These are phyloP conservation scores for Pantherophis alleghaniensis DNA, from an alignment of 2,797 vertebrate genomes.

Conservation along the genomic window DNA sequence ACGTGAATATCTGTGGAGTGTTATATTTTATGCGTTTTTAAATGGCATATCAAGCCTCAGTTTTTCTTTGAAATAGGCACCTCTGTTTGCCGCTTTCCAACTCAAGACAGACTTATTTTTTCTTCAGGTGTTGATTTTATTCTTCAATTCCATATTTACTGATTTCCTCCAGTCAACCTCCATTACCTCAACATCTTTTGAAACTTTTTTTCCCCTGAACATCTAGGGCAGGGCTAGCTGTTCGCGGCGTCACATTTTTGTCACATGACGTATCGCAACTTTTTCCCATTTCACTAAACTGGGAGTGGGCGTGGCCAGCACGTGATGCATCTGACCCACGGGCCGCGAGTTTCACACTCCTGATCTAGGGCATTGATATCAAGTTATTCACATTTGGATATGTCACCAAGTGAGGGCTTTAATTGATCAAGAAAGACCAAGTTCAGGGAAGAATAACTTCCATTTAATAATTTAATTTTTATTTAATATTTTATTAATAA, in stretches of 20 bases:
- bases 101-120: slow-evolving; percentile 14
- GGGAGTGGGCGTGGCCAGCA: too few relatives aligned
- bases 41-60: background rate
- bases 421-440: background rate
- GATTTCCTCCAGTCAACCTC: slow-evolving; percentile 3
- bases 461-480: background rate
- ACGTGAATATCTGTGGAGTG: slow-evolving; percentile 8
- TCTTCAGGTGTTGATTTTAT: slow-evolving; percentile 15
- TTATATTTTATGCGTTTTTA: slow-evolving; percentile 26
- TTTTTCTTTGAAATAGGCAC: background rate
- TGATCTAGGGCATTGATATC: background rate
- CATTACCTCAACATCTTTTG: background rate
- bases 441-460: background rate
- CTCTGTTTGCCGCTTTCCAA: slow-evolving; percentile 13
- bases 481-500: too few relatives aligned
- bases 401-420: slow-evolving; percentile 13
- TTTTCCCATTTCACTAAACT: too few relatives aligned
- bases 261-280: too few relatives aligned
- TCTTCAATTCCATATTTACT: slow-evolving; percentile 20
- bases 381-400: slow-evolving; percentile 18
- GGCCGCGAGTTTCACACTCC: too few relatives aligned
- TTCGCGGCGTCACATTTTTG: too few relatives aligned
- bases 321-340: too few relatives aligned
- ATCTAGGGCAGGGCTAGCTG: too few relatives aligned
- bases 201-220: background rate